Conservation (phyloP, 2,888 invertebrate genomes). For the Synergus itoensis region DNA sequence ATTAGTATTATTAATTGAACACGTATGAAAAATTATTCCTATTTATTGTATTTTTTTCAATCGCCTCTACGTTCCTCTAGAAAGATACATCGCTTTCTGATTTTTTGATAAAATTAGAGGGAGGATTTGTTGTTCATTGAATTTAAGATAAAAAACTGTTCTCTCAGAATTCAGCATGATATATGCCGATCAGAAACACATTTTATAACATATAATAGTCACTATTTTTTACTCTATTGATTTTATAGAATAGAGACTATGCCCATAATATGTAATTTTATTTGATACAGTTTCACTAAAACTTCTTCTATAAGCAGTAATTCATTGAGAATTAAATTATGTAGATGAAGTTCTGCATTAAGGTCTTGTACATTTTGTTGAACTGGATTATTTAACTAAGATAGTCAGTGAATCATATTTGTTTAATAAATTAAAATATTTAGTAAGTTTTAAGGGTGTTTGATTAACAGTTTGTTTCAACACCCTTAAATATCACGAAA, state of each 20-base stretch:
- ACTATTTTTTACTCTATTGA: background rate
- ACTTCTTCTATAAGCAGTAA: background rate
- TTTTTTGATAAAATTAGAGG: background rate
- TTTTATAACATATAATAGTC: background rate
- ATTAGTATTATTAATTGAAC: conserved; percentile 32
- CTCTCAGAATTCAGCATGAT: background rate
- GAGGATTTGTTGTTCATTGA: background rate
- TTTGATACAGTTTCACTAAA: background rate
- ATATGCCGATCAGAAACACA: background rate
- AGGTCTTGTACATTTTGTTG: background rate
- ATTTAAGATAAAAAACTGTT: background rate
- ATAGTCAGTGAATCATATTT: background rate
- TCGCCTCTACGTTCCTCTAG: conserved; percentile 2
- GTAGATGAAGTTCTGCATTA: background rate
- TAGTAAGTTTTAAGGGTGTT: background rate
- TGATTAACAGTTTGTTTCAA: too few species aligned
- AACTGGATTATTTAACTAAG: background rate
- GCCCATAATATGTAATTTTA: background rate
- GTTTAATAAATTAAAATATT: background rate
- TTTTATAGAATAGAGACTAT: background rate
- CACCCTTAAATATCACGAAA: too few species aligned
- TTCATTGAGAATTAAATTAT: background rate
- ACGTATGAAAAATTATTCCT: background rate
- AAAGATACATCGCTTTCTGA: background rate
- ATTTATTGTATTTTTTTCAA: conserved; percentile 11